Evolutionary conservation across 2,113 vertebrate species (phyloP), one percentile per base, ranked within the genome.

Genomic region (Cettia cetti): DNA sequence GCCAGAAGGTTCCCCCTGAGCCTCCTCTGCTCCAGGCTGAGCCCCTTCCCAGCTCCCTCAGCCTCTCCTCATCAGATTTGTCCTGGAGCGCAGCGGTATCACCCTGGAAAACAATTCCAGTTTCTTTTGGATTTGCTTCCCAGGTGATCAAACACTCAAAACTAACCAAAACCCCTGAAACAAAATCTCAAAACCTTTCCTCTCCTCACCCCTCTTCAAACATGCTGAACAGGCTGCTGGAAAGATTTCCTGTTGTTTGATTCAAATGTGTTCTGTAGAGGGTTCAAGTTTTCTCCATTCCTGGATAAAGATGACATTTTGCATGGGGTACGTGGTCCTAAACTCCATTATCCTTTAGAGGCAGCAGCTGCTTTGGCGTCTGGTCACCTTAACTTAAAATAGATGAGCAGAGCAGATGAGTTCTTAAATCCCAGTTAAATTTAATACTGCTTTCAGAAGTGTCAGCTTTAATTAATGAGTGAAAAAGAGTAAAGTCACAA

Each of bases 371-470:
- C 44, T 60, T 76, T 85, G 59, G 57, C 79, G 52, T 88, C 44
- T 75, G 57, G 61, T 60, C 74, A 82, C 63, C 59, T 85, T 61
- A 71, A 50, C 27, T 76, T 82, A 60, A 93, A 92, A 90, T 42
- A 80, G 45, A 80, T 47, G 31, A 85, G 49, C n/a, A 84, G 90
- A 75, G 64, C 56, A 65, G 69, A 61, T 76, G 44, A 83, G 35
- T 61, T 90, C 60, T 75, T 84, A 81, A 83, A 72, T 76, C 52
- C 42, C 59, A 53, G 69, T 53, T 82, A 90, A 75, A 87, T 89
- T 93, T 87, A 92, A 60, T 31, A 24, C 47, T 75, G 56, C 11
- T 74, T 78, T 95, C 78, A 49, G 39, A 95, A 85, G 56, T 40
- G 64, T 61, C 81, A 74, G 39, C 22, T 77, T 81, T 61, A 84